A percentile compares a stretch with the other conserved stretches of the same genome.
These are phyloP conservation scores for Rhabdomys pumilio DNA, from an alignment of 2,797 vertebrate species.

Conservation along the genomic window DNA sequence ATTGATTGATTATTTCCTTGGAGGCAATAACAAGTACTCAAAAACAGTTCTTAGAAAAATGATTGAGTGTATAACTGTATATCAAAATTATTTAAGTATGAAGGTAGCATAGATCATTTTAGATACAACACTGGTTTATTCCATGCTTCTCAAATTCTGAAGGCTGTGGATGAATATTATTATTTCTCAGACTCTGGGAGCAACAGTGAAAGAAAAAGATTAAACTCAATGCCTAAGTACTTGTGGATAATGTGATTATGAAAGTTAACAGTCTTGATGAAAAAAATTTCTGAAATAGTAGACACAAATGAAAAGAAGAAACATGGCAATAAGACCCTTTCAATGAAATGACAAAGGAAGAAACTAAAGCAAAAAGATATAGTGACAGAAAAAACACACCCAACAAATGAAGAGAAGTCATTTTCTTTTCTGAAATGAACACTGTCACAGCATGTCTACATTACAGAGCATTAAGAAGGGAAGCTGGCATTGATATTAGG, in stretches of 20 bases:
- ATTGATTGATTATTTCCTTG: conserved; percentile 65
- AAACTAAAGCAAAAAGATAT: neutral
- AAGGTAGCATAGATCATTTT: conserved; percentile 19
- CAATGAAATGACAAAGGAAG: neutral
- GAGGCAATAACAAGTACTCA: conserved; percentile 33
- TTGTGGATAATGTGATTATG: neutral
- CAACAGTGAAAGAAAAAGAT: neutral
- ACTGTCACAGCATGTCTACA: too few relatives aligned
- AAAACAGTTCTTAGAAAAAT: conserved; percentile 53
- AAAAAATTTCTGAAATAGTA: neutral
- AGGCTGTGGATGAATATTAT: neutral
- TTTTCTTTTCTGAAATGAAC: neutral
- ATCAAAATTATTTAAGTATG: conserved; percentile 26
- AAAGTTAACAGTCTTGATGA: neutral
- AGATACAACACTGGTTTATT: neutral
- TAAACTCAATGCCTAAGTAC: neutral
- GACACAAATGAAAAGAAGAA: neutral
- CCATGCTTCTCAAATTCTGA: conserved; percentile 5
- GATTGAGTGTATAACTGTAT: conserved; percentile 5
- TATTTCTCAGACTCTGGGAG: neutral
- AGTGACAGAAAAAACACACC: neutral
- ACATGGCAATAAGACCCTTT: neutral
- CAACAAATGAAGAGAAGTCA: neutral
- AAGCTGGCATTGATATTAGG: neutral
- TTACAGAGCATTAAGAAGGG: neutral